A percentile compares a stretch with the other conserved stretches of the same genome.
Conservation (phyloP, 2,797 vertebrate species). For the Diplodus sargus region DNA sequence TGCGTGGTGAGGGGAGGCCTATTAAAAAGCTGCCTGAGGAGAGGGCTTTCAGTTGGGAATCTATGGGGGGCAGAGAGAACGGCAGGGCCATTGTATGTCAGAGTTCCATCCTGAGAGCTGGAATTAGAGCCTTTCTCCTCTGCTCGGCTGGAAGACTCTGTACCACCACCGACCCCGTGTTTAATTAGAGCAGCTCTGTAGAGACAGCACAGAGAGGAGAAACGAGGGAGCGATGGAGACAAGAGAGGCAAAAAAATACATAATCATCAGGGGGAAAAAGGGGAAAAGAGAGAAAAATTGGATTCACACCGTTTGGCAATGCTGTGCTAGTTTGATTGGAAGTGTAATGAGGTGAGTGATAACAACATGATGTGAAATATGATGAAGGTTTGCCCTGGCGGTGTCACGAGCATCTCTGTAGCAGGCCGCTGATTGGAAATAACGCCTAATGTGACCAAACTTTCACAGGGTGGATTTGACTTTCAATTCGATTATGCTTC, state of each 20-base stretch:
- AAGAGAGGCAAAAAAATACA: slow-evolving; percentile 35
- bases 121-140: slow-evolving; percentile 89
- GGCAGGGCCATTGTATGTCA: slow-evolving; percentile 83
- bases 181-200: slow-evolving; percentile 79
- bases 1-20: slow-evolving; percentile 65
- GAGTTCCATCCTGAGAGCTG: slow-evolving; percentile 81
- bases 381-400: slow-evolving; percentile 42
- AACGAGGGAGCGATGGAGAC: slow-evolving; percentile 38
- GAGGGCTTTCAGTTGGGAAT: slow-evolving; percentile 81
- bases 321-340: slow-evolving; percentile 79
- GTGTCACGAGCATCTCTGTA: slow-evolving; percentile 34
- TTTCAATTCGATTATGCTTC: slow-evolving; percentile 44
- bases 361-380: slow-evolving; percentile 60
- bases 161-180: slow-evolving; percentile 78
- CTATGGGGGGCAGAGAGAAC: slow-evolving; percentile 75
- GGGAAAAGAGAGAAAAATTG: slow-evolving; percentile 21
- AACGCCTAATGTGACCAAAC: slow-evolving; percentile 24
- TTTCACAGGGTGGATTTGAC: slow-evolving; percentile 33
- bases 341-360: slow-evolving; percentile 56
- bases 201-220: slow-evolving; percentile 48
- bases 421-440: slow-evolving; percentile 47
- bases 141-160: slow-evolving; percentile 80
- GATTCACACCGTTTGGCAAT: slow-evolving; percentile 51
- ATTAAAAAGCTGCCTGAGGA: slow-evolving; percentile 83
- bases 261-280: slow-evolving; percentile 17